Percentiles rank a stretch among this genome's conserved stretches.
Conservation (phyloP, 2,113 vertebrate genomes). For the Tetrao urogallus region DNA sequence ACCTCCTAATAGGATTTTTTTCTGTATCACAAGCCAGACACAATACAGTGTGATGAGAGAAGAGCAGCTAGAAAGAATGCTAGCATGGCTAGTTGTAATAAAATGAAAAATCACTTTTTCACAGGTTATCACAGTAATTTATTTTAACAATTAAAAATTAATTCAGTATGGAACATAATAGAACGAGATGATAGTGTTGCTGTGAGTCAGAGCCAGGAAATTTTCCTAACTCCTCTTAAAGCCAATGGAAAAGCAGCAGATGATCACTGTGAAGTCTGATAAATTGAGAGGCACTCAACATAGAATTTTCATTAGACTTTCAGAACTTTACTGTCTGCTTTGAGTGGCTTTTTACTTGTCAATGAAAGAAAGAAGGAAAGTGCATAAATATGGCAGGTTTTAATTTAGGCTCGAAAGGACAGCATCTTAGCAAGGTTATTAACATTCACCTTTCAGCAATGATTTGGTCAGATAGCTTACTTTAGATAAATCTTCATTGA, state of each 20-base stretch:
- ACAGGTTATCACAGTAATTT: background rate
- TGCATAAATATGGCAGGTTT: background rate
- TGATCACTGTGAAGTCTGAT: background rate
- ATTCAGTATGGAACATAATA: background rate
- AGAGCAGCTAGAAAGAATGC: conserved; percentile 16
- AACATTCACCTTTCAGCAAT: background rate
- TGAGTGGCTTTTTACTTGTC: background rate
- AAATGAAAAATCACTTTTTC: conserved; percentile 32
- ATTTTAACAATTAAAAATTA: conserved; percentile 25
- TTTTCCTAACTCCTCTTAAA: background rate
- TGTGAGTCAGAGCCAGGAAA: background rate
- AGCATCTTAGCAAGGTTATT: background rate
- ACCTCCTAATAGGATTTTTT: conserved; percentile 55
- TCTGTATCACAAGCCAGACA: conserved; percentile 27
- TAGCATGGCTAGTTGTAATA: background rate
- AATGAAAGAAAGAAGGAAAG: background rate
- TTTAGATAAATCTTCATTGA: background rate
- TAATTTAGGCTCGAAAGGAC: background rate
- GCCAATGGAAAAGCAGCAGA: background rate
- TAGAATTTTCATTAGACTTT: background rate
- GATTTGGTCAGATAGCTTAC: background rate
- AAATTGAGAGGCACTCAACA: background rate
- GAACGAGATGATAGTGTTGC: background rate
- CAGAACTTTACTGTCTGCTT: background rate
- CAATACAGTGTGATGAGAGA: conserved; percentile 17